Conservation (phyloP, 2,113 vertebrate genomes). For the Phalacrocorax carbo region DNA sequence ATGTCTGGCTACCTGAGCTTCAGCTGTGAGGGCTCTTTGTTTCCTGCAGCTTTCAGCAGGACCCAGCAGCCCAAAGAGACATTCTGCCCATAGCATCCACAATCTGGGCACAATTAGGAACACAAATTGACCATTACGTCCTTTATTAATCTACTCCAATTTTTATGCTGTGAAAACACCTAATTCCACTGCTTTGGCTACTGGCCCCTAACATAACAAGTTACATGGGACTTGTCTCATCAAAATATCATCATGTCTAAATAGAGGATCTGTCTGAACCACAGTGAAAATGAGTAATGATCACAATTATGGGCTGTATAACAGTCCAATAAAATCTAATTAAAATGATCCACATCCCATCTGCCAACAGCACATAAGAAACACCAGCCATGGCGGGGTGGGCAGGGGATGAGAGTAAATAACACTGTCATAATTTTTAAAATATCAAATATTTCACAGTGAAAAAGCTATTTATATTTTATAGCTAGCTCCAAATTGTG, state of each 20-base stretch:
- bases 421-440: conserved; percentile 39
- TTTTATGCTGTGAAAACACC: neutral
- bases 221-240: conserved; percentile 70
- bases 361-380: conserved; percentile 74
- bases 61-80: neutral
- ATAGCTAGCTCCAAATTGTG: neutral
- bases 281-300: conserved; percentile 83
- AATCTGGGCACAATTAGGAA: neutral
- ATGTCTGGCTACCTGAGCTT: neutral
- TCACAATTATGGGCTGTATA: conserved; percentile 79
- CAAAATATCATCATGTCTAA: conserved; percentile 78
- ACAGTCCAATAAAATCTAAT: conserved; percentile 85
- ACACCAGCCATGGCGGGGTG: conserved; percentile 48
- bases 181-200: conserved; percentile 33
- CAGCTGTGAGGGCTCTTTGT: neutral
- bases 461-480: conserved; percentile 34
- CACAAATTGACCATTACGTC: neutral
- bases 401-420: conserved; percentile 59
- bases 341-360: conserved; percentile 85
- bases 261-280: conserved; percentile 74
- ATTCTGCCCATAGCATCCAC: neutral
- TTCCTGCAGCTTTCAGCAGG: neutral
- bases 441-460: conserved; percentile 63
- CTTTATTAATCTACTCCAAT: neutral
- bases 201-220: conserved; percentile 42